Evolutionary conservation across 2,113 vertebrate species (phyloP).

Genomic region (Oenanthe melanoleuca): DNA sequence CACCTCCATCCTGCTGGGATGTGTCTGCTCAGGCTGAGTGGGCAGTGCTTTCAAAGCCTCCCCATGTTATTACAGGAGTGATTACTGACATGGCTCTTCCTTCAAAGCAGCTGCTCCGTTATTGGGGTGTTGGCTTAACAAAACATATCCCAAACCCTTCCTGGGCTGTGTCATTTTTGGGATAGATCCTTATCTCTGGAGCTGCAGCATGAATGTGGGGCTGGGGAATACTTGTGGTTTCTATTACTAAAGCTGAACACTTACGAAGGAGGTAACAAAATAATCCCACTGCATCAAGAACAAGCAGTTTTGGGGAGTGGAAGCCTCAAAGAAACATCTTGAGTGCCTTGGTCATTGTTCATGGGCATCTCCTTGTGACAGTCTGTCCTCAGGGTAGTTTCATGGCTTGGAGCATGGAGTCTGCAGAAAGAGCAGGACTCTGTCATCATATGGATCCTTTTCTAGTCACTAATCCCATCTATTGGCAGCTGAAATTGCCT

Average conservation of each 20-base stretch:
- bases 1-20: constrained; percentile 30
- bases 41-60: constrained; percentile 41
- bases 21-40: constrained; percentile 40
- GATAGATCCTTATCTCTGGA: constrained; percentile 23
- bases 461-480: not conserved
- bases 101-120: constrained; percentile 38
- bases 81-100: constrained; percentile 4
- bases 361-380: not conserved
- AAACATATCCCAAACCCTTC: constrained; percentile 10
- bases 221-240: constrained; percentile 42
- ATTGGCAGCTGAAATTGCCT: not conserved
- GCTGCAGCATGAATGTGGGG: not conserved
- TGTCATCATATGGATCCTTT: not conserved
- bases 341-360: not conserved
- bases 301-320: not conserved
- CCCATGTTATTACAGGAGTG: not conserved
- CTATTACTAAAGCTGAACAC: constrained; percentile 1
- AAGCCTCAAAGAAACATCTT: not conserved
- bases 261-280: not conserved
- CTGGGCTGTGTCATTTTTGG: constrained; percentile 20
- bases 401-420: not conserved
- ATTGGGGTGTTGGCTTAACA: constrained; percentile 52
- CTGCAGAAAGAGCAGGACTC: not conserved
- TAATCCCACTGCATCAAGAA: not conserved
- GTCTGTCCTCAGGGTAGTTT: not conserved